Conservation (phyloP, 2,113 vertebrate species). For the Pipra filicauda region DNA sequence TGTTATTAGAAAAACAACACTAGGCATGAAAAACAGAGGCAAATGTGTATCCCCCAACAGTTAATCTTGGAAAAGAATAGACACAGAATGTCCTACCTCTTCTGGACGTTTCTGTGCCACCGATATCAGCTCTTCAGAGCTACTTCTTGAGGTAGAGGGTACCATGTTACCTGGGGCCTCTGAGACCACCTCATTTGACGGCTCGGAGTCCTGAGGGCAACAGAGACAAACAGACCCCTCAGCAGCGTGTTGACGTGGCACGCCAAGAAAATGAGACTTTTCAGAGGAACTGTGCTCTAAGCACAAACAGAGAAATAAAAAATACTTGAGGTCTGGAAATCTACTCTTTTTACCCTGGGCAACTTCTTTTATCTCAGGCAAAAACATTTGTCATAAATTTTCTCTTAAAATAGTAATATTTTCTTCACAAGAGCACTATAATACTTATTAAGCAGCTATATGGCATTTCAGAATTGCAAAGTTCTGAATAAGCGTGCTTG, state of each 20-base stretch:
- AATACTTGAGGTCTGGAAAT: neutral
- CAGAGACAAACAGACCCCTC: slow-evolving; percentile 69
- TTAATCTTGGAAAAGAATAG: slow-evolving; percentile 28
- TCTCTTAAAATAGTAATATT: neutral
- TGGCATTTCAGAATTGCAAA: neutral
- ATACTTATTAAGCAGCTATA: neutral
- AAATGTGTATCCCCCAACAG: neutral
- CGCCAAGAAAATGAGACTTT: slow-evolving; percentile 3
- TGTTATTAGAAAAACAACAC: neutral
- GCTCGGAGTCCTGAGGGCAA: slow-evolving; percentile 70
- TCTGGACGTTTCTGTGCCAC: slow-evolving; percentile 70
- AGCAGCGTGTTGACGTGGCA: slow-evolving; percentile 41
- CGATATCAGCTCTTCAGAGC: slow-evolving; percentile 68
- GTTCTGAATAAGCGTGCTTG: neutral
- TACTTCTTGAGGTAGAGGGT: slow-evolving; percentile 70
- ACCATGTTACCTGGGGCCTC: slow-evolving; percentile 68
- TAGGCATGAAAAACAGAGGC: slow-evolving; percentile 16
- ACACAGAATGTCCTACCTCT: slow-evolving; percentile 70
- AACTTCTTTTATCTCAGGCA: neutral
- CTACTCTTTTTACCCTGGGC: neutral
- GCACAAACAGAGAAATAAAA: neutral
- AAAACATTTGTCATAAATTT: neutral
- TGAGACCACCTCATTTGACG: slow-evolving; percentile 71
- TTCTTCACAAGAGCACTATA: neutral
- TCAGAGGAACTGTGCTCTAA: neutral